Evolutionary conservation across 2,113 vertebrate genomes (phyloP), one percentile per base, ranked within the genome.

Genomic region (Sphyrna mokarran): DNA sequence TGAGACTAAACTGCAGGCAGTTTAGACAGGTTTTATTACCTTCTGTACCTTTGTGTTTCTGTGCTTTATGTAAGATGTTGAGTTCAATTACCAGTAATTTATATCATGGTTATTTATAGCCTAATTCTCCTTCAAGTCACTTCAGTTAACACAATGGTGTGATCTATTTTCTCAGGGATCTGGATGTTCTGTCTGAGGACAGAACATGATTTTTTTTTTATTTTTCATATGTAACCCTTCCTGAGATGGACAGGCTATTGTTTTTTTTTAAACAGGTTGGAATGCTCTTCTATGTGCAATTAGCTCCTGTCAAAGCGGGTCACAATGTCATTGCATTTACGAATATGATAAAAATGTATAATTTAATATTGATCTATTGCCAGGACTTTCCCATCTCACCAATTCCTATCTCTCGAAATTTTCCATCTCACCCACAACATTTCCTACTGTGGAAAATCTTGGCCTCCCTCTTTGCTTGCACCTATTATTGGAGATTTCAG

Each of bases 21-120:
- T 61, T 22, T 61, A 68, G 58, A n/a, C 89, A 37, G 61, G 37
- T 93, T 93, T 93, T 93, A 93, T 93, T 40, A 66, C 61, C n/a
- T 23, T 66, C 40, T 95, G 40, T 43, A 70, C 68, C 37, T 72
- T 43, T 72, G 40, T 54, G 93, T 95, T 70, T 72, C 66, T 95
- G 68, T 43, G 40, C 37, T 95, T 95, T 72, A 95, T 54, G 20
- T 95, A 70, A 95, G 40, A 37, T 93, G 37, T 72, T 95, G 40
- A 72, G 40, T 70, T 95, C n/a, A 95, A 95, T 95, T 95, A 95
- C 37, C 40, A 95, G 93, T 72, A 48, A 70, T 72, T 95, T 72
- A 72, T 72, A 72, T 70, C 66, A 48, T 95, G 68, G 93, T 95
- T 93, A 95, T 43, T 95, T 48, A 72, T 72, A 95, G 93, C 37